Evolutionary conservation across 1,140 invertebrate genomes (phyloP).

Genomic region (Neoseiulus cucumeris): DNA sequence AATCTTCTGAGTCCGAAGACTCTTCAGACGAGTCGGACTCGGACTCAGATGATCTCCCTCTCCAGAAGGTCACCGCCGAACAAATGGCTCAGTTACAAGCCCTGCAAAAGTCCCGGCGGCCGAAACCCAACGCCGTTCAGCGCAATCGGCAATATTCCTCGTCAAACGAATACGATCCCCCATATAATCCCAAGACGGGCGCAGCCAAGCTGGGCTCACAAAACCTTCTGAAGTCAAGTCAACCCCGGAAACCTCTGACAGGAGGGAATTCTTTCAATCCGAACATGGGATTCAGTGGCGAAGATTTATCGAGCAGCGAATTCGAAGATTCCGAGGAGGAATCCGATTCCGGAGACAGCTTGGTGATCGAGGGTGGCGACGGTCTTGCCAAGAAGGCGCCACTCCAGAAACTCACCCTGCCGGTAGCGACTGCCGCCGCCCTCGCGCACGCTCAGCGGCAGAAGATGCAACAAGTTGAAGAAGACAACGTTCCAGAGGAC

Average conservation of each 20-base stretch:
- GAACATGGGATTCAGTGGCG: too few species aligned
- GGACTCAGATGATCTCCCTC: not conserved
- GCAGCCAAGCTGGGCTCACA: not conserved
- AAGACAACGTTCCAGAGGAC: not conserved
- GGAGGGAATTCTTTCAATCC: too few species aligned
- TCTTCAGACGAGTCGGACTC: not conserved
- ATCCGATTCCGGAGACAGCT: not conserved
- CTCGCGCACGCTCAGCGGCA: not conserved
- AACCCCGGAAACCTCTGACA: too few species aligned
- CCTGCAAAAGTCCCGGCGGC: not conserved
- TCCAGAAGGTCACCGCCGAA: not conserved
- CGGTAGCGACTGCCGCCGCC: not conserved
- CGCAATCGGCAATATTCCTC: not conserved
- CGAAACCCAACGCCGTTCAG: not conserved
- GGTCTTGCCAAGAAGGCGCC: slow-evolving; percentile 3
- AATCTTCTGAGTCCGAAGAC: not conserved
- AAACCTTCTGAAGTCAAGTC: too few species aligned
- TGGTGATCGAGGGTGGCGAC: slow-evolving; percentile 4
- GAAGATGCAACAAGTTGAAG: not conserved
- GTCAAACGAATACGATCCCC: not conserved
- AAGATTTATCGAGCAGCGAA: not conserved
- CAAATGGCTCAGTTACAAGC: not conserved
- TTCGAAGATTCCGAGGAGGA: not conserved
- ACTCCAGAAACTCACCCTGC: not conserved
- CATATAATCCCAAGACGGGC: not conserved